Conservation (phyloP, 2,888 invertebrate genomes). For the Nemapogon koenigi region DNA sequence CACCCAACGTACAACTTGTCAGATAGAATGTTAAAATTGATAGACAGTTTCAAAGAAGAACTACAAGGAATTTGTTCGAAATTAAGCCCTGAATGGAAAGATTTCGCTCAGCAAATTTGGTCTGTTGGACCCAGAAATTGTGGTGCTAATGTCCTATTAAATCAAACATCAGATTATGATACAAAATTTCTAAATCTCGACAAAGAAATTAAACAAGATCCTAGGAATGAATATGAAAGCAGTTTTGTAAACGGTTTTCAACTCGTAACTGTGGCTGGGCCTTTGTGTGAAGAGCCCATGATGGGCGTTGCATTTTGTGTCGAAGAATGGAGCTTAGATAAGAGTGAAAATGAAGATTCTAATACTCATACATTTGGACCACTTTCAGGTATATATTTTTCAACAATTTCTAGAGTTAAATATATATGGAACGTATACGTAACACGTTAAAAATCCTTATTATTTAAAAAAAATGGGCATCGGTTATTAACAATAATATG, state of each 20-base stretch:
- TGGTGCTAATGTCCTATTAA: constrained; percentile 89
- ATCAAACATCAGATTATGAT: constrained; percentile 73
- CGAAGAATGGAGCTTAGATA: constrained; percentile 77
- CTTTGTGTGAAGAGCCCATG: constrained; percentile 96
- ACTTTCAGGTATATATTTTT: constrained; percentile 53
- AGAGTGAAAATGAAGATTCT: constrained; percentile 37
- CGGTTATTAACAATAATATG: too few species aligned
- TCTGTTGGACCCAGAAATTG: constrained; percentile 89
- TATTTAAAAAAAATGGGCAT: too few species aligned
- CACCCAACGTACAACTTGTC: constrained; percentile 31
- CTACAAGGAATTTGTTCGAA: constrained; percentile 67
- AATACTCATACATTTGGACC: constrained; percentile 51
- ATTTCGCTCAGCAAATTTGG: constrained; percentile 78
- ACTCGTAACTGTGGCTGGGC: constrained; percentile 86
- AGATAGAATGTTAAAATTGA: constrained; percentile 47
- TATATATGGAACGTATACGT: too few species aligned
- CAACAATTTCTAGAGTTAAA: too few species aligned
- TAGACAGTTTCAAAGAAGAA: constrained; percentile 58
- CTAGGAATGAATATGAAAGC: constrained; percentile 71
- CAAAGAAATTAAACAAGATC: constrained; percentile 50
- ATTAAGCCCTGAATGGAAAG: constrained; percentile 58
- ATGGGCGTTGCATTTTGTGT: constrained; percentile 92
- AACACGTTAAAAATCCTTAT: too few species aligned
- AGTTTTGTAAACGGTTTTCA: constrained; percentile 88
- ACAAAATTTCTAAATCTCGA: constrained; percentile 46